Conservation (phyloP, 2,113 vertebrate genomes). For the Morone saxatilis region DNA sequence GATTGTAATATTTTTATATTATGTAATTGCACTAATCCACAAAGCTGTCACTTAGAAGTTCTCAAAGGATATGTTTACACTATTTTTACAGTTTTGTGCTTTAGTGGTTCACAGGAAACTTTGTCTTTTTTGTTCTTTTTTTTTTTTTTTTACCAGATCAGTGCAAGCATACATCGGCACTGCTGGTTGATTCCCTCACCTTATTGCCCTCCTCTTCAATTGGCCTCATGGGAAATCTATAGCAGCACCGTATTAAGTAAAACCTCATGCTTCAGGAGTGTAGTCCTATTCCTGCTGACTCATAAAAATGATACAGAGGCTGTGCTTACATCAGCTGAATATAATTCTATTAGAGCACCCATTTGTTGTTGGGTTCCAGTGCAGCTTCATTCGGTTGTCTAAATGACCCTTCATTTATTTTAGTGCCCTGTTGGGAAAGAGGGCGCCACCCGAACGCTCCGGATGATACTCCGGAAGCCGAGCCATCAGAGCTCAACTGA, state of each 20-base stretch:
- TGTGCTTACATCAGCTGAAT: slow-evolving; percentile 80
- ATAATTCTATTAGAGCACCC: slow-evolving; percentile 75
- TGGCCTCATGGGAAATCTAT: slow-evolving; percentile 76
- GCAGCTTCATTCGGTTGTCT: slow-evolving; percentile 73
- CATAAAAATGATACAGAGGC: slow-evolving; percentile 79
- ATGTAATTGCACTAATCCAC: too few relatives aligned
- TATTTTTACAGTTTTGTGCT: neutral
- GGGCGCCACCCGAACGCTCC: slow-evolving; percentile 63
- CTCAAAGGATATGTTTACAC: neutral
- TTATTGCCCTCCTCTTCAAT: slow-evolving; percentile 60
- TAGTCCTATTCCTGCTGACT: slow-evolving; percentile 73
- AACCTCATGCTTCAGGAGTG: slow-evolving; percentile 63
- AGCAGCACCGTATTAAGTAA: slow-evolving; percentile 66
- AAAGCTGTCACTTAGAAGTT: neutral
- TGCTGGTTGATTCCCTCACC: slow-evolving; percentile 51
- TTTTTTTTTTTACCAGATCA: slow-evolving; percentile 12
- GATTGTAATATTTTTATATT: neutral
- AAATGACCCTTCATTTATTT: slow-evolving; percentile 80
- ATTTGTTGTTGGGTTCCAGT: slow-evolving; percentile 75
- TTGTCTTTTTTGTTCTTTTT: slow-evolving; percentile 4
- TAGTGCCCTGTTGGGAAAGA: slow-evolving; percentile 68
- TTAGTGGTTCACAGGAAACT: neutral
- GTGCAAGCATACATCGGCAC: slow-evolving; percentile 44
- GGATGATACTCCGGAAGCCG: slow-evolving; percentile 59
- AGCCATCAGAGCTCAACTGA: slow-evolving; percentile 59